Base-by-base conservation (phyloP, 2,113 vertebrate genomes). In the Muntiacus muntjak region DNA sequence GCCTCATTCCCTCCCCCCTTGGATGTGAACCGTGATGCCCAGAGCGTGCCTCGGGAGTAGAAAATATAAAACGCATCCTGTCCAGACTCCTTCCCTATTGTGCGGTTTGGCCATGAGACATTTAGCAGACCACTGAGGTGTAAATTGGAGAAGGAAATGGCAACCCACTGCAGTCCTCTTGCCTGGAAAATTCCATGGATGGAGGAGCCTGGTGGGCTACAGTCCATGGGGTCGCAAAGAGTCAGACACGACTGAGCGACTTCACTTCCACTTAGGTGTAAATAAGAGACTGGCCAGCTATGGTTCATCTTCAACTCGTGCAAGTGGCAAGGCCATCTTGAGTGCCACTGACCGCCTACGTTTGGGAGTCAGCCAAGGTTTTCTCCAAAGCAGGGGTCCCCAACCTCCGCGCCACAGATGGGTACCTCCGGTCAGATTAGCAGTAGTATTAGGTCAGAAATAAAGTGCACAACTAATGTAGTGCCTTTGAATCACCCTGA, bases 381-480 rank as follows among this genome's bases (percentile, higher is more conserved):
- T 81, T 3, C 62, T 71, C 2, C 40, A 76, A 43, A 43, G 40
- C 7, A 26, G 40, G 23, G 71, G 40, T 76, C 71, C 23, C 71
- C 71, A 76, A 7, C 71, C 71, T 43, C 40, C 3, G 0, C 0
- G 6, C 40, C 71, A 26, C 3, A 12, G 23, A 76, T 12, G 15
- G 40, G 71, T 26, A 15, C 21, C 40, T 43, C 23, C 40, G 0
- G 0, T 74, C 40, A 43, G 36, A 43, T 26, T 7, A 76, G 40
- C 71, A 43, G 40, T 40, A 26, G 23, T 26, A 14, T 43, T 76
- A 76, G 23, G 6, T 14, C 21, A 76, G 36, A 76, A 76, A 26
- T 76, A 14, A 76, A 76, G 40, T 15, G 71, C 40, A 43, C 67
- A 40, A 71, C 3, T 1, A 71, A 71, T 11, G 67, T 36, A 40